Evolutionary conservation across 30 jellyfish, hydroid and myxozoan species (phyloP), one percentile per base, ranked within the genome.

Genomic region (Morbakka virulenta): DNA sequence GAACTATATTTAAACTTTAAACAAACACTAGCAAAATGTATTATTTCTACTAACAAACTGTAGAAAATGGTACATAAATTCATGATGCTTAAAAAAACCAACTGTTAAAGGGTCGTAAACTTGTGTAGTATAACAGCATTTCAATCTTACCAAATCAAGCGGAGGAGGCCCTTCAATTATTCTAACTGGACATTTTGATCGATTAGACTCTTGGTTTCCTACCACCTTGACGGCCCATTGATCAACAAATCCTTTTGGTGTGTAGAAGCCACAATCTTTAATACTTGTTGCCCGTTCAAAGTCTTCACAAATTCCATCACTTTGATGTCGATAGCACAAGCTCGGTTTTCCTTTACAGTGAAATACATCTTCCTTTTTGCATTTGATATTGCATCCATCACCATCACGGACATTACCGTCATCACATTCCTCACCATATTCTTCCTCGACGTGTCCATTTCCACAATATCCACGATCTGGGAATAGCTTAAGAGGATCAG

Each of bases 231-330:
- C 65, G 6, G 99, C 95, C 99, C 99, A 93, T 69, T 93, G 99
- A 53, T 93, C 97, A 20, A 52, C 62, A 61, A 85, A 93, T 12
- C 99, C 99, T 22, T 50, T 77, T 0, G 99, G 97, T 6, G 94
- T 86, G 36, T 76, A 80, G 50, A 74, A 74, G 24, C 99, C 99
- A 72, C 99, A 93, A 61, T 93, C 99, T 20, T 64, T 79, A 3
- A 72, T 64, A 35, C 95, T 86, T 4, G 53, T 66, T 33, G 49
- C 49, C 63, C 65, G 76, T 64, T 93, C 99, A 27, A 85, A 85
- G 12, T 67, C 94, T 77, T 93, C 99, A 35, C 99, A 93, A 51
- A 86, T 52, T 24, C 99, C 99, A 49, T 93, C 99, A 12, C 91
- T 73, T 34, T 83, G 87, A 62, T 93, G 81, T 41, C 69, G 65